Conservation (phyloP, 2,888 invertebrate genomes). For the Aspidiotus rigidus region DNA sequence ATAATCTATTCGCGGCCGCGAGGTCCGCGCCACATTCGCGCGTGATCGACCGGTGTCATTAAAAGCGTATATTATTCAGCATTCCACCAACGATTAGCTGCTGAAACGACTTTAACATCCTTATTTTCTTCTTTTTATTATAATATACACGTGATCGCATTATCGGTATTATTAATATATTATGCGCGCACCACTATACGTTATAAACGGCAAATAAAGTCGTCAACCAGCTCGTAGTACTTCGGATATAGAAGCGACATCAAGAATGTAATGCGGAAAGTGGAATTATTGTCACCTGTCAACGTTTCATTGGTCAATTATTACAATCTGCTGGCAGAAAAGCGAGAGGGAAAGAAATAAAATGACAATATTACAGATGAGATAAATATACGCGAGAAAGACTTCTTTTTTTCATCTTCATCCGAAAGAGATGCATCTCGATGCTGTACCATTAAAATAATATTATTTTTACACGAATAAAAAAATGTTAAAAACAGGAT, state of each 20-base stretch:
- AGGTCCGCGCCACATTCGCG: neutral
- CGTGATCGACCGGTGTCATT: neutral
- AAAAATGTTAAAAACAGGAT: neutral
- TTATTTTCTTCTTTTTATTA: too few relatives aligned
- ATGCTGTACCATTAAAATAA: slow-evolving; percentile 13
- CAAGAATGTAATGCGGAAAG: slow-evolving; percentile 10
- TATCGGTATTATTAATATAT: neutral
- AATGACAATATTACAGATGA: slow-evolving; percentile 15
- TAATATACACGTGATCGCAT: too few relatives aligned
- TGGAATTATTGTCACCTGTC: slow-evolving; percentile 33
- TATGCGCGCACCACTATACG: neutral
- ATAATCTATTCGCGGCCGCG: neutral
- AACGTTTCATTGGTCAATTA: slow-evolving; percentile 30
- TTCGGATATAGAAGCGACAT: neutral
- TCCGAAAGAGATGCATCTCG: neutral
- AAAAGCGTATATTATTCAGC: neutral
- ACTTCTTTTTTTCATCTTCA: neutral
- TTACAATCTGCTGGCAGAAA: too few relatives aligned
- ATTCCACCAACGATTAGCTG: slow-evolving; percentile 2
- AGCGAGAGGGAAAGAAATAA: slow-evolving; percentile 14
- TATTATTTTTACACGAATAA: slow-evolving; percentile 1
- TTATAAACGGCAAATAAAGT: neutral
- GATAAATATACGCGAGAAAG: neutral
- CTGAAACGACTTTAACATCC: neutral
- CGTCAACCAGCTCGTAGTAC: neutral